Percentiles rank a stretch among this genome's conserved stretches.
Conservation (phyloP, 2,888 invertebrate genomes). For the Limnephilus lunatus region DNA sequence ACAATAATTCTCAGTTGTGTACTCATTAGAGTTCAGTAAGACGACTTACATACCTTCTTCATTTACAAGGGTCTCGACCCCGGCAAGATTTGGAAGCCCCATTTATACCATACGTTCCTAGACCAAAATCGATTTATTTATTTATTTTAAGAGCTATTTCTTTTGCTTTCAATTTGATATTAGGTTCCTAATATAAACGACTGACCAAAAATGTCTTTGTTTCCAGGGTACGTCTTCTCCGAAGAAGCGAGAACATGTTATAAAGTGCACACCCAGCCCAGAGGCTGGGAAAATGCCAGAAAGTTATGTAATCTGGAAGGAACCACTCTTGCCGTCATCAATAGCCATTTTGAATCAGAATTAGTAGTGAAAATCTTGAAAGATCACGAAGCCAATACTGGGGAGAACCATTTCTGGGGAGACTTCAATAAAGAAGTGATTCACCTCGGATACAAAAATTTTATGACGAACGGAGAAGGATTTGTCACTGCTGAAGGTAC, state of each 20-base stretch:
- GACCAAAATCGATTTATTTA: no score
- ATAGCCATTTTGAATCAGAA: not conserved
- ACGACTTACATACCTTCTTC: no score
- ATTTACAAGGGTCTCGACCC: no score
- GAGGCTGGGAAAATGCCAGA: not conserved
- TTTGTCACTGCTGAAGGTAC: not conserved
- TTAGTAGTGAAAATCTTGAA: not conserved
- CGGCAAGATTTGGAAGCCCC: no score
- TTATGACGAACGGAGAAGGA: not conserved
- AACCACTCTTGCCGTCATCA: not conserved
- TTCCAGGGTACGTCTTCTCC: constrained; percentile 22
- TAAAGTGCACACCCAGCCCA: constrained; percentile 4
- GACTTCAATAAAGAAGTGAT: not conserved
- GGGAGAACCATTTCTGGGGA: no score
- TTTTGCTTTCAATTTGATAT: no score
- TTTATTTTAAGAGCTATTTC: no score
- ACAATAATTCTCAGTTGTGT: no score
- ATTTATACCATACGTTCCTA: no score
- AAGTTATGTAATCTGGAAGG: not conserved
- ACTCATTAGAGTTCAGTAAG: no score
- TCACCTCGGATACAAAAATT: not conserved
- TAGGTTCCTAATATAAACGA: no score
- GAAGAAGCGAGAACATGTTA: constrained; percentile 14
- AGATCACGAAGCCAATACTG: not conserved
- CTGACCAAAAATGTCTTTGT: not conserved